Evolutionary conservation across 2,113 vertebrate species (phyloP).

Genomic region (Ophthalmolycus amberensis): DNA sequence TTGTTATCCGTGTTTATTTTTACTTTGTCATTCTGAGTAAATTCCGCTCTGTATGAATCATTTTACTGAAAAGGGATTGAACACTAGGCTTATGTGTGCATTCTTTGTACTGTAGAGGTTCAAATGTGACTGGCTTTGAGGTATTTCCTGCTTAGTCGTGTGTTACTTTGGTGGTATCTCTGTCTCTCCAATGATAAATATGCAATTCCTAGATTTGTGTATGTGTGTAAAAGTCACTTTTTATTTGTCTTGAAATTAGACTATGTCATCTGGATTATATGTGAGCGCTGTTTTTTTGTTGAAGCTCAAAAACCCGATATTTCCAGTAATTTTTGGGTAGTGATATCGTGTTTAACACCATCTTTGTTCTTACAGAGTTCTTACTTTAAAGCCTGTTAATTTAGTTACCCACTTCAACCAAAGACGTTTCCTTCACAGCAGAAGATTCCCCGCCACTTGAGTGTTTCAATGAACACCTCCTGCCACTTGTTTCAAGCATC

Average conservation of each 20-base stretch:
- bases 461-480: conserved; percentile 41
- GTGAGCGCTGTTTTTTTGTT: background rate
- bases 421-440: conserved; percentile 58
- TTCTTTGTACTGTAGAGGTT: conserved; percentile 18
- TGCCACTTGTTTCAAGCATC: conserved; percentile 35
- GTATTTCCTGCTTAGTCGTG: conserved; percentile 32
- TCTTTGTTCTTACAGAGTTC: conserved; percentile 19
- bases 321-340: background rate
- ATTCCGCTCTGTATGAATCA: conserved; percentile 28
- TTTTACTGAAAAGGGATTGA: conserved; percentile 39
- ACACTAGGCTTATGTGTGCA: conserved; percentile 24
- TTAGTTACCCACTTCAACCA: conserved; percentile 55
- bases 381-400: background rate
- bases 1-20: conserved; percentile 20
- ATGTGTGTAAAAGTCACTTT: conserved; percentile 19
- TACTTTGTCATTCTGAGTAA: background rate
- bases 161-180: conserved; percentile 25
- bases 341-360: conserved; percentile 11
- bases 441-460: conserved; percentile 34
- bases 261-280: background rate
- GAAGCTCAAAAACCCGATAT: background rate
- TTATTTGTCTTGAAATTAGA: conserved; percentile 5
- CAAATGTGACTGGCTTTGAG: conserved; percentile 31
- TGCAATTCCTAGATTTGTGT: conserved; percentile 21
- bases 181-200: conserved; percentile 16